Evolutionary conservation across 2,113 vertebrate species (phyloP).

Genomic region (Tetrax tetrax): DNA sequence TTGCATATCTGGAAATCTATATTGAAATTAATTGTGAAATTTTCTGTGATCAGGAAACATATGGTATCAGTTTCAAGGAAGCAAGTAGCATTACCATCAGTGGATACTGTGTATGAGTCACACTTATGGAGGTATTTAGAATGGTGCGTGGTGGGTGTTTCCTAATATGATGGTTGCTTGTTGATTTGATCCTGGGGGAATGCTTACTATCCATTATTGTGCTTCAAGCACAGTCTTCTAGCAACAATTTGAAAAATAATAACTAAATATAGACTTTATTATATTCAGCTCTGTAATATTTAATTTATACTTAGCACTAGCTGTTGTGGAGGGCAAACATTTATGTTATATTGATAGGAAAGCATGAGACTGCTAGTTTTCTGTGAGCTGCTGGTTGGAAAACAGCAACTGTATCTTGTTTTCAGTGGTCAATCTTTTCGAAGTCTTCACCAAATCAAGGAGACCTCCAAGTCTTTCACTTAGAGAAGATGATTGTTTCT

Average conservation of each 20-base stretch:
- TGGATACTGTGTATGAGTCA: background rate
- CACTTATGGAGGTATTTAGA: background rate
- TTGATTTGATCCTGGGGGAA: background rate
- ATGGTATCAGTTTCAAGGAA: background rate
- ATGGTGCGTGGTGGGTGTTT: background rate
- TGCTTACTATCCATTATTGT: background rate
- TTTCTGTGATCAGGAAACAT: background rate
- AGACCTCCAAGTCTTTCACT: background rate
- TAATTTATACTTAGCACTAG: background rate
- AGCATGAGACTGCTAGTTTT: background rate
- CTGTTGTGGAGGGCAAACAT: background rate
- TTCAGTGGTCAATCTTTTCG: background rate
- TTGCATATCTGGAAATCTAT: background rate
- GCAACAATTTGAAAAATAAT: background rate
- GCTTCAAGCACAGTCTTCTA: background rate
- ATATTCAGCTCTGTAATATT: background rate
- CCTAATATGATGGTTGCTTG: background rate
- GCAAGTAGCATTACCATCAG: background rate
- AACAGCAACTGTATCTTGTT: background rate
- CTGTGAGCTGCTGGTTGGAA: background rate
- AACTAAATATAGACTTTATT: background rate
- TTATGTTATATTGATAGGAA: background rate
- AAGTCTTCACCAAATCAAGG: background rate
- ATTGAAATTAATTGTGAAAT: background rate
- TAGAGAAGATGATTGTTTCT: background rate